A percentile compares a stretch with the other conserved stretches of the same genome.
phyloP scores from a whole-genome alignment of 2,888 invertebrate species.

The Thelaira solivaga region DNA sequence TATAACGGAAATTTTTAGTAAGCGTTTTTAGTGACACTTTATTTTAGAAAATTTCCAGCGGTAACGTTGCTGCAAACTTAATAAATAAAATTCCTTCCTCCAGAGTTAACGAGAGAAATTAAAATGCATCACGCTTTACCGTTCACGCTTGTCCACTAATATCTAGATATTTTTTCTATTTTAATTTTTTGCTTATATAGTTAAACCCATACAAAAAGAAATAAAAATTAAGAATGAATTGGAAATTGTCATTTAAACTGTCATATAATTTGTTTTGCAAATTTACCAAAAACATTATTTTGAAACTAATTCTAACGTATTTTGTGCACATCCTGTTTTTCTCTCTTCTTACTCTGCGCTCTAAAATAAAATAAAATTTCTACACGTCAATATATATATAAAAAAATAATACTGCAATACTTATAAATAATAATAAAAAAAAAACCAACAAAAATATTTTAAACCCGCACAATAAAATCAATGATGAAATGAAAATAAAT shows the following conservation, averaged over 20 bases:
- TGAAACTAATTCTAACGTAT: conserved; percentile 75
- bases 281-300: conserved; percentile 57
- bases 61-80: neutral
- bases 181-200: conserved; percentile 42
- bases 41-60: too few species aligned
- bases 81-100: neutral
- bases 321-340: conserved; percentile 76
- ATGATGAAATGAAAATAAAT: conserved; percentile 24
- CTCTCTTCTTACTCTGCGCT: conserved; percentile 71
- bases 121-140: neutral
- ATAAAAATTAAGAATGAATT: conserved; percentile 49
- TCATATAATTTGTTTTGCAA: conserved; percentile 56
- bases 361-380: conserved; percentile 51
- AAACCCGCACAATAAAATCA: conserved; percentile 62
- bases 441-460: conserved; percentile 41
- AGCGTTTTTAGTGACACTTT: too few species aligned
- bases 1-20: too few species aligned
- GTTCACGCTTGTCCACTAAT: conserved; percentile 47
- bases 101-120: neutral
- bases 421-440: conserved; percentile 28
- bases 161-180: conserved; percentile 5
- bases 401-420: conserved; percentile 48
- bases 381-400: conserved; percentile 49
- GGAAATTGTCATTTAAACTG: conserved; percentile 58
- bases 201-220: conserved; percentile 39